Evolutionary conservation across 2,113 vertebrate genomes (phyloP).

Genomic region (Gavia stellata): DNA sequence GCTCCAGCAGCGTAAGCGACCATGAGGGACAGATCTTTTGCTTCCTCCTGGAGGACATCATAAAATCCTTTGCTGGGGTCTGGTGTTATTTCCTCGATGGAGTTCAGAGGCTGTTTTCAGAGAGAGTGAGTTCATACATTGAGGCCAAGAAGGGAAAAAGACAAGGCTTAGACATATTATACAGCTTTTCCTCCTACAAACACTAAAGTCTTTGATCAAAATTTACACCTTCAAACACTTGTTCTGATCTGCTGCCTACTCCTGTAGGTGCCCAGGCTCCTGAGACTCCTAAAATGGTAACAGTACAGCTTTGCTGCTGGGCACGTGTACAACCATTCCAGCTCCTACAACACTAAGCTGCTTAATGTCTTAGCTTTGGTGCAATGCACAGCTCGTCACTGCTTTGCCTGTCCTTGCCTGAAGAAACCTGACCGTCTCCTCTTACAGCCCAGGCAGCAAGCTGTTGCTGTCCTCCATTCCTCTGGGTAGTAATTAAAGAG

Average conservation of each 20-base stretch:
- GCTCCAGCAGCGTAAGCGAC: not conserved
- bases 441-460: not conserved
- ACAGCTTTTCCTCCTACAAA: not conserved
- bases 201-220: not conserved
- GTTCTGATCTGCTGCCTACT: not conserved
- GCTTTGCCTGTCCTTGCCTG: not conserved
- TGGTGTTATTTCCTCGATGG: not conserved
- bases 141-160: not conserved
- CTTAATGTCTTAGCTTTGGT: slow-evolving; percentile 38
- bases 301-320: not conserved
- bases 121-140: not conserved
- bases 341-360: not conserved
- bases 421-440: not conserved
- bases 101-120: not conserved
- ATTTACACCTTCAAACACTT: not conserved
- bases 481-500: not conserved
- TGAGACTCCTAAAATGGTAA: not conserved
- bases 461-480: not conserved
- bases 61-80: not conserved
- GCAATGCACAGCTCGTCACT: not conserved
- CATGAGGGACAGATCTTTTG: not conserved
- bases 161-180: not conserved
- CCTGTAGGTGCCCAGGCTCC: not conserved
- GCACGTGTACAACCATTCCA: not conserved
- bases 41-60: not conserved